Base-by-base conservation (phyloP, 2,888 invertebrate genomes). In the Ryuthela nishihirai region DNA sequence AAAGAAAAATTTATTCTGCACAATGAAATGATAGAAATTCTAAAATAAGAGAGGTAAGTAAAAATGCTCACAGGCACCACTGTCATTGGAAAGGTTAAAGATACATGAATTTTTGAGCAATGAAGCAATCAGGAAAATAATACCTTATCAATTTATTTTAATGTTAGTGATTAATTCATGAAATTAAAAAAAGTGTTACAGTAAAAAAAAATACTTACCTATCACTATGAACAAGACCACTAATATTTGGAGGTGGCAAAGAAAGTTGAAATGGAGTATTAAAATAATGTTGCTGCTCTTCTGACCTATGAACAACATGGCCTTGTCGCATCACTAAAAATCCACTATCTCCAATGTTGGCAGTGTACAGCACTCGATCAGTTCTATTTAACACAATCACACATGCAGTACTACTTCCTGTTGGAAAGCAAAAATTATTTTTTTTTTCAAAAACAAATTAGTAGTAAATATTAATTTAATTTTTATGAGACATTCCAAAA, bases 341-440 rank as follows among this genome's bases (percentile, higher is more conserved):
- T 12, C 98, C 98, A 72, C 95, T 95, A 78, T 98, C 98, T n/a
- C 98, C 98, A 68, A 98, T 89, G 78, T 98, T 98, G 46, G 97
- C 97, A 12, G 97, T 89, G 71, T 94, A 91, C 72, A 98, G 83
- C 67, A 86, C 88, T 72, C 85, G 85, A 69, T 88, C 92, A 70
- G 87, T 87, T 68, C 89, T 84, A 75, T 94, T 92, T 63, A 98
- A 80, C 67, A 95, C 85, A 72, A 98, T 87, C 54, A 98, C 88
- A 76, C 98, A 98, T 1, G 97, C 98, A 66, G 98, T 98, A 75
- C 95, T 95, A 78, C 97, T 97, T 69, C 95, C 94, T 89, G 75
- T 24, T 70, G 41, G 32, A 18, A 18, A 18, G n/a, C 39, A 44
- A 32, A 26, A 17, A 2, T 17, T 29, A 25, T 29, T 34, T 12